phyloP scores from a whole-genome alignment of 2,797 vertebrate genomes.

The Gorsachius magnificus region DNA sequence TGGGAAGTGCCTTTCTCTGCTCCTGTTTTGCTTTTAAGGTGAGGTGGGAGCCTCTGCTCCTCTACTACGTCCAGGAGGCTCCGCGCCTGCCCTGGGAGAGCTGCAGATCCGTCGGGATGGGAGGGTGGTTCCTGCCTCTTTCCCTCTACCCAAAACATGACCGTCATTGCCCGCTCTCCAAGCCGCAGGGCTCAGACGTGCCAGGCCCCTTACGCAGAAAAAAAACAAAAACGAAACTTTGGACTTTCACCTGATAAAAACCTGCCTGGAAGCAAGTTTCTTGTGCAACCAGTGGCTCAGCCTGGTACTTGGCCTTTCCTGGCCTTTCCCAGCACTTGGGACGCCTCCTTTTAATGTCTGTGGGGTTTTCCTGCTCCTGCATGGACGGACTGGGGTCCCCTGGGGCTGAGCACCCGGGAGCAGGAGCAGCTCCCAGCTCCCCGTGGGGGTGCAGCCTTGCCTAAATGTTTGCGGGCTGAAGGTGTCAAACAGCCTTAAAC shows the following conservation, averaged over 20 bases:
- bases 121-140: background rate
- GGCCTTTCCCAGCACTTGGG: background rate
- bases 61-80: background rate
- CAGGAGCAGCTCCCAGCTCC: background rate
- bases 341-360: rapidly evolving
- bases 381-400: rapidly evolving
- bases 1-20: background rate
- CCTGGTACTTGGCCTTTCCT: background rate
- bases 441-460: background rate
- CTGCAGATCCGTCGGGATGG: background rate
- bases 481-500: background rate
- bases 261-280: background rate
- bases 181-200: background rate
- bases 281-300: background rate
- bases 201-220: background rate
- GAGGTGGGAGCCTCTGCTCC: background rate
- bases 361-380: background rate
- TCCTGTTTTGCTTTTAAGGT: background rate
- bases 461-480: background rate
- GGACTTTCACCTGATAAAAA: background rate
- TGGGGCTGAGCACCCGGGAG: background rate
- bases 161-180: rapidly evolving
- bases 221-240: background rate
- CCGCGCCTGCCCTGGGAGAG: background rate
- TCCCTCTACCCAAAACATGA: background rate